phyloP scores from a whole-genome alignment of 2,888 invertebrate species.

The Lasioglossum leucozonium region DNA sequence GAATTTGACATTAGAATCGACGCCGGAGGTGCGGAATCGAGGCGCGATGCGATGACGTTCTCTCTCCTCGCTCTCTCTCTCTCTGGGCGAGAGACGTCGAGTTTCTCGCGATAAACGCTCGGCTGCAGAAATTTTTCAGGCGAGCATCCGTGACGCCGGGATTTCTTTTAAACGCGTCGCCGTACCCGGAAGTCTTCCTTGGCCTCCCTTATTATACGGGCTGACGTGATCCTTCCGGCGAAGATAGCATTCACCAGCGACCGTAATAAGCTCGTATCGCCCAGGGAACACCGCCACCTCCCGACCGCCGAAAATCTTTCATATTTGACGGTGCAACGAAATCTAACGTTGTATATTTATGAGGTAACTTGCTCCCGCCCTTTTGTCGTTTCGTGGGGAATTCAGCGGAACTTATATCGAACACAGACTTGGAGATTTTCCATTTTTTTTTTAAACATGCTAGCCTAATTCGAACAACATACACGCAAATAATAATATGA shows the following conservation, averaged over 20 bases:
- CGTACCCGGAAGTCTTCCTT: neutral
- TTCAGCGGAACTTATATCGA: slow-evolving; percentile 18
- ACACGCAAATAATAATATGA: neutral
- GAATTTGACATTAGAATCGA: slow-evolving; percentile 79
- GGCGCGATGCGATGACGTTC: slow-evolving; percentile 4
- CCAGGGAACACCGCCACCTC: neutral
- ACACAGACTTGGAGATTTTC: slow-evolving; percentile 27
- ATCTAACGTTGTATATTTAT: slow-evolving; percentile 25
- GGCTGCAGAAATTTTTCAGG: slow-evolving; percentile 38
- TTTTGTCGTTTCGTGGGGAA: neutral
- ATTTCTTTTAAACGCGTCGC: slow-evolving; percentile 35
- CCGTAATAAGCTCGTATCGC: slow-evolving; percentile 17
- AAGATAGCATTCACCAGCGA: neutral
- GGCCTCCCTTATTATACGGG: slow-evolving; percentile 19
- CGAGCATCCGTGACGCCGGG: slow-evolving; percentile 31
- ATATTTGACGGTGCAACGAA: neutral
- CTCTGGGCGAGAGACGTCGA: neutral
- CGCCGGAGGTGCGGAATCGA: slow-evolving; percentile 49
- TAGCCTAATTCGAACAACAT: neutral
- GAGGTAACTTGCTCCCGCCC: neutral
- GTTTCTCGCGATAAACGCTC: slow-evolving; percentile 39
- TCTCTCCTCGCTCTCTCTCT: neutral
- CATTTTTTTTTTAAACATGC: neutral
- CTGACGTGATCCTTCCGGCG: neutral
- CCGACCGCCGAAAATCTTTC: neutral